Base-by-base conservation (phyloP, 2,888 invertebrate genomes). In the Galerucella calmariensis region DNA sequence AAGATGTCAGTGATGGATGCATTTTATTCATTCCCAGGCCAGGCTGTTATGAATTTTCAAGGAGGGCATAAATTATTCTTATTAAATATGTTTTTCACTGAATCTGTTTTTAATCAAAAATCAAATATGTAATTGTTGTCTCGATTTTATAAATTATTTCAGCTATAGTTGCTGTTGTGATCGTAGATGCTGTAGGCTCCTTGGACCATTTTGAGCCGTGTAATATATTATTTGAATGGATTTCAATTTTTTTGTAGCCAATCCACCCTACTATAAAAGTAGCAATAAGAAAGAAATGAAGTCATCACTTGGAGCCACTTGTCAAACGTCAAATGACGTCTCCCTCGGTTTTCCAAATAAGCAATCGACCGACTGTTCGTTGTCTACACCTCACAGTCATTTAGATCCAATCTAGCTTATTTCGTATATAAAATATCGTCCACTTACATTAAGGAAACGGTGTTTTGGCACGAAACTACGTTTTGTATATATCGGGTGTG, bases 341-440 rank as follows among this genome's bases (percentile, higher is more conserved):
- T 81, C 75, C 77, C 78, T 81, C 78, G 78, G 75, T 75, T 80
- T 81, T 78, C 79, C 80, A 78, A 79, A 75, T 82, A 82, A 83
- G 82, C 82, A 82, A 83, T 80, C 82, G 81, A 81, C 79, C 78
- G 81, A 81, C 79, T 78, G 79, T 73, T 77, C 71, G 79, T 76
- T 81, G 81, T 82, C 82, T 79, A 73, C 78, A 82, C 83, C 83
- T 84, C 77, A 77, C 48, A 79, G 81, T 82, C 82, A 80, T 84
- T 83, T 83, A 83, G 85, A 85, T 85, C 78, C 80, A 58, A 85
- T 85, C 84, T 80, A 69, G 76, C 84, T 84, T 84, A 84, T 84
- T 84, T 83, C 83, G 77, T 78, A 79, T 75, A 82, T 84, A 84
- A 84, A 85, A 85, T 85, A 84, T 85, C 82, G 83, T 81, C 83